Percentiles rank a stretch among this genome's conserved stretches.
Evolutionary conservation across 1,140 invertebrate species (phyloP).

Genomic region (Chionoecetes opilio): DNA sequence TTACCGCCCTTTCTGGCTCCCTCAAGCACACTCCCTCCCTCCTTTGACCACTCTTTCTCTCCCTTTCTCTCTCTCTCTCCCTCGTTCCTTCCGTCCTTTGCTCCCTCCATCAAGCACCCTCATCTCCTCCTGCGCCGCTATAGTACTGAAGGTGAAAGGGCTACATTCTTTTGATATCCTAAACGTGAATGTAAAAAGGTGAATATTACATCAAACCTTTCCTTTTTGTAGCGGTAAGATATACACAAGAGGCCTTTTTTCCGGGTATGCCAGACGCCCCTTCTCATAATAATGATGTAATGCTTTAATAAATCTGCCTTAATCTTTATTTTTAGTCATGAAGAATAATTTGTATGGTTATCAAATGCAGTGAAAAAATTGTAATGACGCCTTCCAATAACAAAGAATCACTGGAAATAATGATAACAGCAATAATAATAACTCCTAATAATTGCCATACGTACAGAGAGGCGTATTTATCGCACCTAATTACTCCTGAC

Average conservation of each 20-base stretch:
- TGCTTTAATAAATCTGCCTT: too few species aligned
- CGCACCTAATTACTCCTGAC: too few species aligned
- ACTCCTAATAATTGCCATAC: too few species aligned
- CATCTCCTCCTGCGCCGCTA: not conserved
- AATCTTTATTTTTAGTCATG: not conserved
- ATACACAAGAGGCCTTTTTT: not conserved
- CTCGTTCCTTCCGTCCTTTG: not conserved
- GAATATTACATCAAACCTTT: not conserved
- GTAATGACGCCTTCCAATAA: too few species aligned
- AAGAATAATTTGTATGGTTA: not conserved
- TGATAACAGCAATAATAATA: not conserved
- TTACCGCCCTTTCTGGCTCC: not conserved
- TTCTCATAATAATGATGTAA: not conserved
- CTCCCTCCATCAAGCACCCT: not conserved
- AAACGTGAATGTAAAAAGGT: not conserved
- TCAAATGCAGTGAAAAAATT: not conserved
- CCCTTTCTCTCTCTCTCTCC: too few species aligned
- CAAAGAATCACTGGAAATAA: not conserved
- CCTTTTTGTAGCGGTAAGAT: not conserved
- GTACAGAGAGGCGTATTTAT: too few species aligned
- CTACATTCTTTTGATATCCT: not conserved
- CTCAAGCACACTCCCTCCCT: not conserved
- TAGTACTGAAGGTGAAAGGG: not conserved
- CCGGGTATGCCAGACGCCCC: not conserved
- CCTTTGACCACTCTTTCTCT: not conserved